Conservation (phyloP, 2,113 vertebrate genomes). For the Lasiurus cinereus region DNA sequence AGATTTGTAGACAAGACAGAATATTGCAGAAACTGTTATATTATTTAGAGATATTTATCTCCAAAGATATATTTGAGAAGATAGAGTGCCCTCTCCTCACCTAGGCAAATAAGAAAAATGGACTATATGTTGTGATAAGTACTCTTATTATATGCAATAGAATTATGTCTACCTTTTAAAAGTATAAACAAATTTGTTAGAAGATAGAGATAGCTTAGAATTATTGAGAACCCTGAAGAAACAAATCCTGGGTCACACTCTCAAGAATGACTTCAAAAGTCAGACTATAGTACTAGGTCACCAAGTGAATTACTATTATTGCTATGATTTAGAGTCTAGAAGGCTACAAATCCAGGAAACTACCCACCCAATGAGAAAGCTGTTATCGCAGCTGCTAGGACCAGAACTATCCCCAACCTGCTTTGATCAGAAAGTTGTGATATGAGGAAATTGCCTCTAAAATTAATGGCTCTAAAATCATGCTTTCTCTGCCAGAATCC, state of each 20-base stretch:
- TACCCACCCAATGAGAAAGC: not conserved
- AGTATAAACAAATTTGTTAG: not conserved
- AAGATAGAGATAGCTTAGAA: not conserved
- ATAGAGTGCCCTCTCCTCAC: not conserved
- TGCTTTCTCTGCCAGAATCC: not conserved
- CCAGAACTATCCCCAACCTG: not conserved
- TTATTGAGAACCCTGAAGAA: not conserved
- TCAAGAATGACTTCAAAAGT: not conserved
- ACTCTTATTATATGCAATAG: not conserved
- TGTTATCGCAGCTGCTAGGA: not conserved
- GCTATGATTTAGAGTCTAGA: not conserved
- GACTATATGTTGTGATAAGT: not conserved
- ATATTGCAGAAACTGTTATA: not conserved
- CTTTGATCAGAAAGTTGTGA: not conserved
- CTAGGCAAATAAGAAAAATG: not conserved
- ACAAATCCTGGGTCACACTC: not conserved
- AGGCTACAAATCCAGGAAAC: not conserved
- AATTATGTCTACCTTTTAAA: not conserved
- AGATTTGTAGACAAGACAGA: not conserved
- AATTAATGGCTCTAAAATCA: not conserved
- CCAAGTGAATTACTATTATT: not conserved
- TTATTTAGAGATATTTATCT: not conserved
- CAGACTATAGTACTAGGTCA: not conserved
- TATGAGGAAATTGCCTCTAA: not conserved
- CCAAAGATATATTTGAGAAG: not conserved